phyloP scores from a whole-genome alignment of 1,140 invertebrate genomes.

The Tetragnatha versicolor region DNA sequence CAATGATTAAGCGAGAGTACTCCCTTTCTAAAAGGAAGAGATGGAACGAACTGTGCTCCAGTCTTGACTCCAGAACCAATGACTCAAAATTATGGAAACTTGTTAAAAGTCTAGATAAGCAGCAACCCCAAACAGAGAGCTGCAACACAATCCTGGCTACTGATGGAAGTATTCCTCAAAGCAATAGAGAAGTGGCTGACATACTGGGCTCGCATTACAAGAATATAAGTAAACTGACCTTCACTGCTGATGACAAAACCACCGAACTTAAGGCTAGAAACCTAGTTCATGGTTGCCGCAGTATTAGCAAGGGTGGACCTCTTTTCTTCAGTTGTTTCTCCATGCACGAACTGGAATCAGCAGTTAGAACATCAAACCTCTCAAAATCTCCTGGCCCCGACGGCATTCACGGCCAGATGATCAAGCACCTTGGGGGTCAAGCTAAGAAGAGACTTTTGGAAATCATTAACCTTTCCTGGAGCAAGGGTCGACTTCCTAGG shows the following conservation, averaged over 20 bases:
- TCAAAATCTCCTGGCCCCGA: background rate
- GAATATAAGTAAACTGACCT: background rate
- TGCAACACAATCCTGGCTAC: background rate
- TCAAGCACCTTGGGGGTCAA: background rate
- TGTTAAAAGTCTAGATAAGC: background rate
- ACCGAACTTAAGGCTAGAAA: background rate
- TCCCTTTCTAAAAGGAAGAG: background rate
- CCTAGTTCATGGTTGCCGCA: background rate
- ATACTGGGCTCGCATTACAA: background rate
- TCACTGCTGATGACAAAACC: background rate
- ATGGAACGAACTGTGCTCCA: slow-evolving; percentile 1
- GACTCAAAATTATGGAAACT: background rate
- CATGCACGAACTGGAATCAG: background rate
- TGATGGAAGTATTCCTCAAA: background rate
- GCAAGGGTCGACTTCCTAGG: background rate
- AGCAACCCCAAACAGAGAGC: background rate
- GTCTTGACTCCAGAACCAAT: background rate
- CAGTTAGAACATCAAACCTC: background rate
- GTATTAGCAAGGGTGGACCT: background rate
- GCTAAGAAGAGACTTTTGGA: background rate
- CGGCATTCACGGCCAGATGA: background rate
- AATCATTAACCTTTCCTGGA: background rate
- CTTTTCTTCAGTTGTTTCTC: background rate
- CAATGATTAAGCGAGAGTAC: background rate
- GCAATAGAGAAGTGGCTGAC: background rate